A percentile compares a stretch with the other conserved stretches of the same genome.
phyloP scores from a whole-genome alignment of 2,888 invertebrate species.

The Podotricha telesiphe region DNA sequence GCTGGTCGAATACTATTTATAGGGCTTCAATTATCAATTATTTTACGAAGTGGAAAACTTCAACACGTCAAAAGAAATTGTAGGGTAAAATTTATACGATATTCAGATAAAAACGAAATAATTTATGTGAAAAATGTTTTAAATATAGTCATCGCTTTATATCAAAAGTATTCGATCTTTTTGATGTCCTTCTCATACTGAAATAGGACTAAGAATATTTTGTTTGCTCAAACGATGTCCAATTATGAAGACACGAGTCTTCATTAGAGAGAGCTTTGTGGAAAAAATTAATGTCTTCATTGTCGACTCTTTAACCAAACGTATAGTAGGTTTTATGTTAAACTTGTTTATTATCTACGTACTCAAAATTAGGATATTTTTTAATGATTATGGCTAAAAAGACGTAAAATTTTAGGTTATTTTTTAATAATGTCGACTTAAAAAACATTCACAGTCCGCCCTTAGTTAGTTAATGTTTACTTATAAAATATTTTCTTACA shows the following conservation, averaged over 20 bases:
- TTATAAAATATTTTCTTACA: conserved; percentile 52
- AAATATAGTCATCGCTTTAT: not conserved
- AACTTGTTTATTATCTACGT: too few species aligned
- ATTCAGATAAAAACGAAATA: conserved; percentile 24
- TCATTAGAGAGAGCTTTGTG: not conserved
- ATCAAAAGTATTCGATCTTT: conserved; percentile 1
- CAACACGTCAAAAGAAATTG: not conserved
- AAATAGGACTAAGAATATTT: not conserved
- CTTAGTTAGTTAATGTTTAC: not conserved
- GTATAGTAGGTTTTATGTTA: too few species aligned
- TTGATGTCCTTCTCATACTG: not conserved
- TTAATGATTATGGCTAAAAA: conserved; percentile 24
- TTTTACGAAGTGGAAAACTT: not conserved
- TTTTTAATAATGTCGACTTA: conserved; percentile 2
- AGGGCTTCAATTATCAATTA: conserved; percentile 32
- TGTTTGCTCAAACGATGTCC: conserved; percentile 3
- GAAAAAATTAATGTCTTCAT: not conserved
- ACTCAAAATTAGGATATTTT: not conserved
- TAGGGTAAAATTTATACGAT: not conserved
- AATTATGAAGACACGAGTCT: not conserved
- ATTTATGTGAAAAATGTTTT: not conserved
- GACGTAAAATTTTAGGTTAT: not conserved
- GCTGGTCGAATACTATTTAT: conserved; percentile 27
- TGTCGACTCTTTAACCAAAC: not conserved
- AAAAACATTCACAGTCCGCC: conserved; percentile 25